Evolutionary conservation across 2,113 vertebrate genomes (phyloP), one percentile per base, ranked within the genome.

Genomic region (Oostethus manadensis): DNA sequence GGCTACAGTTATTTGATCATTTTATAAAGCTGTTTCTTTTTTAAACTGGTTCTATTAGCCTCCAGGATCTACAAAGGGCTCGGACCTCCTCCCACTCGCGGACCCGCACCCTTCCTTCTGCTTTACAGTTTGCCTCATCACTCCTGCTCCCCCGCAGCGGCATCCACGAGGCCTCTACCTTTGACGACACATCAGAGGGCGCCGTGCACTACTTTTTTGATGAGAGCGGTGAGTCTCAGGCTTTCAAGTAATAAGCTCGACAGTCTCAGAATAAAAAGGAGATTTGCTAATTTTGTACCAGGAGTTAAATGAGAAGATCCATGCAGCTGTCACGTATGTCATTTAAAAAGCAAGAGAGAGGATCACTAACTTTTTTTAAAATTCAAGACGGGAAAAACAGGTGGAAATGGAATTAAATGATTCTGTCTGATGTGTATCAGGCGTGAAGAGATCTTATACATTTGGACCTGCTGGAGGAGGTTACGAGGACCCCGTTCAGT

Each of bases 201-300:
- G 93, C 94, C 0, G 89, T 95, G 78, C 94, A 95, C 80, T 95
- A 94, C 74, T 95, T 95, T 81, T 94, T 86, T 0, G 94, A 95
- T 0, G 94, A 95, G 80, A 92, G 92, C 0, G 94, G 93, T 95
- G 77, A 90, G 90, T 60, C 29, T 10, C 8, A 45, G 15, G 13
- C 2, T 40, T 46, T 40, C 40, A 67, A 16, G 8, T 15, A 61
- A 10, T 9, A 22, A 44, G 26, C 3, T 20, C 2, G 21, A 8
- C 9, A 13, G 11, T 43, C n/a, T 43, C 26, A 9, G 22, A 22
- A 42, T 42, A 45, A 38, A n/a, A 2, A 55, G 10, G 3, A 38
- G 44, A n/a, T 43, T 18, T 8, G 40, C 59, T 1, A 4, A 2
- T 45, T 60, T 59, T 8, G 8, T 46, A 23, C 35, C 6, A n/a